Evolutionary conservation across 2,888 invertebrate species (phyloP).

Genomic region (Sarcophaga carnaria): DNA sequence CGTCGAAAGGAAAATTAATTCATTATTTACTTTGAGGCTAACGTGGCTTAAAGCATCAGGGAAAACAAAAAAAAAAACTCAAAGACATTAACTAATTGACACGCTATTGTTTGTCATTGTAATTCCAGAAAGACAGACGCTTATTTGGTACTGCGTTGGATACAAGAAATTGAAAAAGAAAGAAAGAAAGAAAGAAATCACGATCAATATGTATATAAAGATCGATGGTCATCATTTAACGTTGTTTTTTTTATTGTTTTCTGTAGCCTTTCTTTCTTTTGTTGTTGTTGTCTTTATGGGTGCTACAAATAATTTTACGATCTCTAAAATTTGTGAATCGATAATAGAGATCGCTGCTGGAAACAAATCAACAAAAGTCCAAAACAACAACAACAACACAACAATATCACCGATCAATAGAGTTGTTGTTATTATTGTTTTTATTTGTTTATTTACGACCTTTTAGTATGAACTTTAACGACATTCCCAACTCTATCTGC

Average conservation of each 20-base stretch:
- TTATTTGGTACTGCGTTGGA: constrained; percentile 7
- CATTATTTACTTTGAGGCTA: constrained; percentile 35
- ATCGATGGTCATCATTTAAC: constrained; percentile 53
- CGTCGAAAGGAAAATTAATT: constrained; percentile 61
- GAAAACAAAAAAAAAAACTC: constrained; percentile 49
- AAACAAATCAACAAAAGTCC: constrained; percentile 24
- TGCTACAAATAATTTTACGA: constrained; percentile 49
- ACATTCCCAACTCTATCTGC: constrained; percentile 42
- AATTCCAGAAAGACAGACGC: background rate
- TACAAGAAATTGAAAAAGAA: background rate
- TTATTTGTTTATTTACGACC: constrained; percentile 27
- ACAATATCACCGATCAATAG: no score
- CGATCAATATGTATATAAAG: background rate
- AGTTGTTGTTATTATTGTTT: background rate
- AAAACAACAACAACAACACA: no score
- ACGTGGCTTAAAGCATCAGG: background rate
- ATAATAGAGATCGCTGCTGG: constrained; percentile 69
- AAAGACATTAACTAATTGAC: constrained; percentile 71
- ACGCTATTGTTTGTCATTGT: constrained; percentile 64
- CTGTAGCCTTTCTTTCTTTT: background rate
- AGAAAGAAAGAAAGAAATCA: background rate
- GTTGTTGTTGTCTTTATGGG: background rate
- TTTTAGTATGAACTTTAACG: constrained; percentile 58
- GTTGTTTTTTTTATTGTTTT: constrained; percentile 38
- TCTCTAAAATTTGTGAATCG: constrained; percentile 65